phyloP scores from a whole-genome alignment of 2,888 invertebrate species.

The Prosopocoilus inquinatus region DNA sequence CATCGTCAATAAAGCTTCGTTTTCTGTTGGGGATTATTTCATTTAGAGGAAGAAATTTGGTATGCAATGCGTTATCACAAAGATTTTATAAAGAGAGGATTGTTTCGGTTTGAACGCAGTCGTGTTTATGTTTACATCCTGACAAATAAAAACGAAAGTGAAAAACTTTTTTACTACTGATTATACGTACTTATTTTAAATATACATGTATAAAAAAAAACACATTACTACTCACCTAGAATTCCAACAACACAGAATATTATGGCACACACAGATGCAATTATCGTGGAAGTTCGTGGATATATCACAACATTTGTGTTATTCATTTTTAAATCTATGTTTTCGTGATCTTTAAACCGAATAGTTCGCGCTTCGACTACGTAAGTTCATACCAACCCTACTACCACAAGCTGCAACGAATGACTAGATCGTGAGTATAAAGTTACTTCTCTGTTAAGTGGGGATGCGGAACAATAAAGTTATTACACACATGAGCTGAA shows the following conservation, averaged over 20 bases:
- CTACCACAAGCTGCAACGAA: not conserved
- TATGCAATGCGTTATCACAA: too few relatives aligned
- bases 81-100: too few relatives aligned
- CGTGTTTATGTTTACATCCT: conserved; percentile 1
- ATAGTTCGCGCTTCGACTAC: too few relatives aligned
- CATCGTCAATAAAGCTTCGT: too few relatives aligned
- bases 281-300: conserved; percentile 71
- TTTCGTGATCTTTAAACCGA: not conserved
- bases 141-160: conserved; percentile 18
- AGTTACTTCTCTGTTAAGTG: not conserved
- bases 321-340: not conserved
- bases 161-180: not conserved
- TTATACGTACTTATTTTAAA: too few relatives aligned
- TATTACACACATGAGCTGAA: too few relatives aligned
- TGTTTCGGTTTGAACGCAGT: too few relatives aligned
- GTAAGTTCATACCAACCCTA: not conserved
- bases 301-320: conserved; percentile 46
- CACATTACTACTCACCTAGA: conserved; percentile 60
- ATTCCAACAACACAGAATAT: conserved; percentile 77
- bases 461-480: not conserved
- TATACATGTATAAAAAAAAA: too few relatives aligned
- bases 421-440: not conserved
- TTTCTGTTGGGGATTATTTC: too few relatives aligned
- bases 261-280: conserved; percentile 77
- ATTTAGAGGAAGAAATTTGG: too few relatives aligned